Evolutionary conservation across 2,113 vertebrate species (phyloP), one percentile per base, ranked within the genome.

Genomic region (Drymodes brunneopygia): DNA sequence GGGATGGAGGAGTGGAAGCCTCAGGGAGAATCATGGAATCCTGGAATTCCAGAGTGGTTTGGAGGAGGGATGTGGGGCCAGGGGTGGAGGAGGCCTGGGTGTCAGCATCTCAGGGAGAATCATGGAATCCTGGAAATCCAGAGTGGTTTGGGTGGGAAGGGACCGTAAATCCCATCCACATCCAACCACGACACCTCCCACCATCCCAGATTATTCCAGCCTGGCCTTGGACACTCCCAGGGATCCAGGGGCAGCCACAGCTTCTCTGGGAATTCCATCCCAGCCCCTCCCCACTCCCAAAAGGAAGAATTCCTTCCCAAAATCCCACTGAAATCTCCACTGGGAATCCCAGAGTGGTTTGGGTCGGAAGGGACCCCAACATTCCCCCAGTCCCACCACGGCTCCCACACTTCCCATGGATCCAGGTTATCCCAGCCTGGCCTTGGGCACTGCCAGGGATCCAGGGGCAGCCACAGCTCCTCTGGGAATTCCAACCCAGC

Each of bases 171-270:
- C 40, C 23, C 12, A 24, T 28, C 12, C 10, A 4, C 0, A 9
- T 9, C 56, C 47, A 16, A 5, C 10, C 12, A 2, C 1, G 14
- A 8, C 25, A 25, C 13, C 7, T 86, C 17, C 53, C 17, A 2
- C 13, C 4, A 0, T 25, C 45, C 61, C 53, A 7, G 25, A 2
- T 0, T 11, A 6, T 2, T 8, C 57, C 57, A 50, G 1, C 7
- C 35, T 15, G 44, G 35, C 28, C 28, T 33, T 9, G 70, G 60
- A 0, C 35, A 29, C 20, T 42, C 0, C 60, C 70, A 74, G 60
- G 60, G 70, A 74, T 74, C 27, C 62, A 36, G 50, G 58, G 12
- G 24, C 58, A 48, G 50, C 28, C 58, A 15, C 40, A 40, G 50
- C 24, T 19, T 0, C 20, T 13, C 82, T 65, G 50, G 50, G n/a